Evolutionary conservation across 2,888 invertebrate species (phyloP).

Genomic region (Adelognathus sp.): DNA sequence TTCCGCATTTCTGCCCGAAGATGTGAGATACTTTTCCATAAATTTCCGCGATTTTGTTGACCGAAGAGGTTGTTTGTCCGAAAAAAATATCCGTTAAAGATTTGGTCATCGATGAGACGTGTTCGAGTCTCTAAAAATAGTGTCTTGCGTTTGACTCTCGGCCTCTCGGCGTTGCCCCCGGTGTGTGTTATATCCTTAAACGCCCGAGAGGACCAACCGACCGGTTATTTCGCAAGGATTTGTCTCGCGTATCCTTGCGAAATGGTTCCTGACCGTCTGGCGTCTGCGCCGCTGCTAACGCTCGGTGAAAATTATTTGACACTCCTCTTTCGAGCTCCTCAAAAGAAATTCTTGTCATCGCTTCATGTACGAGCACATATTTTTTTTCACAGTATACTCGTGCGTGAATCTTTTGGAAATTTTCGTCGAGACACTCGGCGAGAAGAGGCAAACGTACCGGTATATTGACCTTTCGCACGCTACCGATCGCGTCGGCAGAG

Average conservation of each 20-base stretch:
- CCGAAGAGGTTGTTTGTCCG: not conserved
- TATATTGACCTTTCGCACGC: constrained; percentile 40
- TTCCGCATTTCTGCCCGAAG: too few relatives aligned
- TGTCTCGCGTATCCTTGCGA: not conserved
- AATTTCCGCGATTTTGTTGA: not conserved
- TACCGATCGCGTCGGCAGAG: constrained; percentile 12
- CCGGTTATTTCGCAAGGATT: constrained; percentile 20
- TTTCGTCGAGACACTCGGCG: constrained; percentile 56
- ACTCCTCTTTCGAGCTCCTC: too few relatives aligned
- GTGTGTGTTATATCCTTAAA: constrained; percentile 63
- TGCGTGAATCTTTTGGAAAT: not conserved
- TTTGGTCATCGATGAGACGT: constrained; percentile 43
- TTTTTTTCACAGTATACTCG: not conserved
- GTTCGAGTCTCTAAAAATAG: constrained; percentile 64
- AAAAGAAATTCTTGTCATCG: too few relatives aligned
- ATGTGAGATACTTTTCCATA: not conserved
- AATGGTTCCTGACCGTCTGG: constrained; percentile 51
- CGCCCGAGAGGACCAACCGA: constrained; percentile 52
- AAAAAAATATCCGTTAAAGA: not conserved
- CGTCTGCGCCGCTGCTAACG: constrained; percentile 46
- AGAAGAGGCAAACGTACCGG: constrained; percentile 19
- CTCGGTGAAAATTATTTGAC: not conserved
- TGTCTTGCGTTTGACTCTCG: constrained; percentile 69
- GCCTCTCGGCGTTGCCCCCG: constrained; percentile 45
- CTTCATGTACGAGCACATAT: too few relatives aligned